These are phyloP conservation scores for Antidorcas marsupialis DNA, from an alignment of 2,113 vertebrate genomes.

Conservation along the genomic window DNA sequence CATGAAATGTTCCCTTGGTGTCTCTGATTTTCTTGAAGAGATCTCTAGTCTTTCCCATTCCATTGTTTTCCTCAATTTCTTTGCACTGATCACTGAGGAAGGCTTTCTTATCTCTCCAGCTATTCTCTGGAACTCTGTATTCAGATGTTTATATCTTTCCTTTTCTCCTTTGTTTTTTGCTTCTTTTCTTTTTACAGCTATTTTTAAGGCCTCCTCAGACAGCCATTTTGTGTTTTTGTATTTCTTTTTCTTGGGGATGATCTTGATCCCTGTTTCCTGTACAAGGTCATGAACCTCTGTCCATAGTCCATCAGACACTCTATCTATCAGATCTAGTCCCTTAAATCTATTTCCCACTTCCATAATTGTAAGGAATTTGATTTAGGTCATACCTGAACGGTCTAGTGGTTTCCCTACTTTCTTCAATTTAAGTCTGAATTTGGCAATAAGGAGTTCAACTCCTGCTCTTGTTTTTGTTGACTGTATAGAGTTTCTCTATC, in stretches of 20 bases:
- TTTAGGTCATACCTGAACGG: background rate
- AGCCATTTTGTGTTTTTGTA: background rate
- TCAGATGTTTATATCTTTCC: background rate
- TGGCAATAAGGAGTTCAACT: background rate
- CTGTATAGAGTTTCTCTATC: background rate
- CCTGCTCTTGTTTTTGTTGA: background rate
- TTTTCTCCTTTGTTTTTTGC: background rate
- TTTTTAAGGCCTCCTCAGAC: background rate
- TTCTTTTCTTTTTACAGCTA: background rate
- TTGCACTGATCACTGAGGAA: background rate
- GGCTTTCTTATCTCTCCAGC: background rate
- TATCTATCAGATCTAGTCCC: background rate
- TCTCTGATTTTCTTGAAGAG: background rate
- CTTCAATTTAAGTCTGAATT: background rate
- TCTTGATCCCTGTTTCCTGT: background rate
- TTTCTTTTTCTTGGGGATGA: background rate
- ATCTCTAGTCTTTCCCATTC: background rate
- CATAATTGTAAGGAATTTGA: background rate
- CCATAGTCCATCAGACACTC: background rate
- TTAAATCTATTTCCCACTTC: background rate
- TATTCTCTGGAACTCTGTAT: background rate
- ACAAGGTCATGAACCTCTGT: rapidly evolving
- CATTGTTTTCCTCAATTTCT: background rate
- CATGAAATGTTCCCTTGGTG: background rate
- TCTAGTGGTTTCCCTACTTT: background rate